These are phyloP conservation scores for Graptemys geographica DNA, from an alignment of 2,797 vertebrate species.

Conservation along the genomic window DNA sequence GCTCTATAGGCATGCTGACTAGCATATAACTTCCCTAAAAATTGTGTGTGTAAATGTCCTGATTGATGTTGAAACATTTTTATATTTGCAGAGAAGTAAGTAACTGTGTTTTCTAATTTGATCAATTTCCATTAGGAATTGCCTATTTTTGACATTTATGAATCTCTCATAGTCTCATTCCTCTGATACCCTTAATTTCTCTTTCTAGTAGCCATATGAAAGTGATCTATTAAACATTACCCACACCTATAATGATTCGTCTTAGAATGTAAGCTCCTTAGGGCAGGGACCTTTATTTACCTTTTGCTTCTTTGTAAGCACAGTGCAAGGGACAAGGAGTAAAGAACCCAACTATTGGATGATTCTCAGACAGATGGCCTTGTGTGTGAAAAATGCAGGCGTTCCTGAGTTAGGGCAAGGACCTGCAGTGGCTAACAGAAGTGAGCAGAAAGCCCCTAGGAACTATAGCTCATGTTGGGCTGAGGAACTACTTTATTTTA, in stretches of 20 bases:
- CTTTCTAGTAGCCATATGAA: background rate
- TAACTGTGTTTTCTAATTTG: background rate
- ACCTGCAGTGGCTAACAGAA: background rate
- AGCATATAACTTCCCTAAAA: background rate
- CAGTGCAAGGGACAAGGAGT: background rate
- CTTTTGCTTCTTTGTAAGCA: background rate
- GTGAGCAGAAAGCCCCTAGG: background rate
- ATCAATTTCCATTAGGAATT: background rate
- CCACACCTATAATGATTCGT: background rate
- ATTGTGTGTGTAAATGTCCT: background rate
- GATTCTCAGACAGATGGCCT: background rate
- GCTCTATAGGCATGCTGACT: background rate
- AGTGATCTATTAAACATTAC: background rate
- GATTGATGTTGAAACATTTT: background rate
- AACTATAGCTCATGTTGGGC: background rate
- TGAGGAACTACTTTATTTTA: background rate
- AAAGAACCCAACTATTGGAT: background rate
- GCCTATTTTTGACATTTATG: background rate
- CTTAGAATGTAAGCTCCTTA: background rate
- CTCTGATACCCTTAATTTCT: background rate
- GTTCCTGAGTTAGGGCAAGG: background rate
- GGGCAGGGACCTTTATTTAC: background rate
- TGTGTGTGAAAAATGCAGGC: background rate
- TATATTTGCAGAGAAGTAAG: background rate
- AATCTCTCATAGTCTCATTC: background rate